A percentile compares a stretch with the other conserved stretches of the same genome.
These are phyloP conservation scores for Phrynocephalus versicolor DNA, from an alignment of 2,113 vertebrate genomes.

Conservation along the genomic window DNA sequence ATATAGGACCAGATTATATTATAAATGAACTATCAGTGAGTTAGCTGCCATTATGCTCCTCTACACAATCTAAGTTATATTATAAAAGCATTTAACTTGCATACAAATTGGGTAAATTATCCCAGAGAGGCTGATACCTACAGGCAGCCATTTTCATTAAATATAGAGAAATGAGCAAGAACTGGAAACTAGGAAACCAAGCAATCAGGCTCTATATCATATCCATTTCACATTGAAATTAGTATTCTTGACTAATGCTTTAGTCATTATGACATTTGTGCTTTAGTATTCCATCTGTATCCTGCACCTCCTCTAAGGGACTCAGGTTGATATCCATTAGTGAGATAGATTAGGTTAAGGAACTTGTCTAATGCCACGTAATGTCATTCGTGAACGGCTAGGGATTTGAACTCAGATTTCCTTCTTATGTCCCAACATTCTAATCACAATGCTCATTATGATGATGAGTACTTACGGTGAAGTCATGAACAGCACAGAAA, in stretches of 20 bases:
- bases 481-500: not conserved
- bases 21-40: not conserved
- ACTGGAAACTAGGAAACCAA: not conserved
- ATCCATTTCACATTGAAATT: not conserved
- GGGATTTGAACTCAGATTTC: not conserved
- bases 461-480: not conserved
- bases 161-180: not conserved
- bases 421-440: not conserved
- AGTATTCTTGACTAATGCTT: no score
- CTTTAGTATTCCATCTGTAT: not conserved
- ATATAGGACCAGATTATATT: not conserved
- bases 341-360: not conserved
- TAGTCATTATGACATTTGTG: no score
- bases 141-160: not conserved
- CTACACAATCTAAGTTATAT: not conserved
- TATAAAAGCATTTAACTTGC: not conserved
- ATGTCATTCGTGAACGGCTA: not conserved
- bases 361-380: not conserved
- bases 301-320: not conserved
- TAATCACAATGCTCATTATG: not conserved
- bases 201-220: not conserved
- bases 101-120: not conserved
- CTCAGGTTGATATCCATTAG: not conserved
- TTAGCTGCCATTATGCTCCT: not conserved
- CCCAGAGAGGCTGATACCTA: not conserved